Conservation (phyloP, 1,140 invertebrate genomes). For the Nasonia vitripennis region DNA sequence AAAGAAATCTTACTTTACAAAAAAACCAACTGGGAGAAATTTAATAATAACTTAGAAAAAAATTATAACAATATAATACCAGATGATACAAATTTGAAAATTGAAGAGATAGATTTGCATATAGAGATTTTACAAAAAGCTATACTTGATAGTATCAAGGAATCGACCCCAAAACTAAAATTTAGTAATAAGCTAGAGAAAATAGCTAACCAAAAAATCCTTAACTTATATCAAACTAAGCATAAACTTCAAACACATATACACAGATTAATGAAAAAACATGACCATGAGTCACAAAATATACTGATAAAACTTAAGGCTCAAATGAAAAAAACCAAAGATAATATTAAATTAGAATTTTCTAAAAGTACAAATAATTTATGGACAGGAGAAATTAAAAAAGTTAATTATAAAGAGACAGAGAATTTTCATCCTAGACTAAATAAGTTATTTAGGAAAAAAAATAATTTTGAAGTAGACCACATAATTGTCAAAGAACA, state of each 20-base stretch:
- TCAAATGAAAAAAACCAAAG: background rate
- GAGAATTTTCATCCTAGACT: no score
- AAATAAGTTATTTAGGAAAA: no score
- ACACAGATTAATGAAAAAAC: slow-evolving; percentile 3
- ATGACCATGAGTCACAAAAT: background rate
- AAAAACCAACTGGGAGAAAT: slow-evolving; percentile 34
- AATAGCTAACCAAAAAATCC: slow-evolving; percentile 20
- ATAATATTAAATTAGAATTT: slow-evolving; percentile 44
- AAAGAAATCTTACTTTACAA: background rate
- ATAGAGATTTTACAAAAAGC: background rate
- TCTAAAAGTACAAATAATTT: slow-evolving; percentile 38
- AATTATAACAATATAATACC: background rate
- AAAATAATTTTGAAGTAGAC: no score
- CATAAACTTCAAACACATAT: slow-evolving; percentile 26
- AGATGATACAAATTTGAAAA: slow-evolving; percentile 21
- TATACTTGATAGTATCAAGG: background rate
- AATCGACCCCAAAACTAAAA: background rate
- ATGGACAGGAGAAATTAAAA: slow-evolving; percentile 48
- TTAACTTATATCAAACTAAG: slow-evolving; percentile 35
- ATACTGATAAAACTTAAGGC: slow-evolving; percentile 7
- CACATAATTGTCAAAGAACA: no score
- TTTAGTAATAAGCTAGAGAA: background rate
- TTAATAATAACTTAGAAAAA: background rate
- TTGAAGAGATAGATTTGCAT: slow-evolving; percentile 25
- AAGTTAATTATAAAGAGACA: background rate